Conservation (phyloP, 2,797 vertebrate species). For the Pangasius djambal region DNA sequence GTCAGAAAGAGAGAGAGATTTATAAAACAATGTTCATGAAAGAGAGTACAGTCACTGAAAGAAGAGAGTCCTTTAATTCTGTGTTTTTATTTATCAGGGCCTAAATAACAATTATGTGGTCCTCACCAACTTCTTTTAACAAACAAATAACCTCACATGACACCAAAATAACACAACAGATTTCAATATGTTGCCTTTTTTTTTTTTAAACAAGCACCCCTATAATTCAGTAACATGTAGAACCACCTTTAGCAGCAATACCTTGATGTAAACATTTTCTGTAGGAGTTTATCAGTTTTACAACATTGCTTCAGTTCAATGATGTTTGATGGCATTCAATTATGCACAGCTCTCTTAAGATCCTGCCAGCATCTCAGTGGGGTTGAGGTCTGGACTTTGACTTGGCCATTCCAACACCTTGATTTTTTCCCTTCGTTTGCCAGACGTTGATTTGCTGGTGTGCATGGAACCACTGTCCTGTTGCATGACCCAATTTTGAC, state of each 20-base stretch:
- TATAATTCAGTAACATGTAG: no score
- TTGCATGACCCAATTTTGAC: not conserved
- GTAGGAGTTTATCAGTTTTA: not conserved
- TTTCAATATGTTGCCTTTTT: no score
- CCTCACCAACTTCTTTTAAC: not conserved
- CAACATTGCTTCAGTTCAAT: not conserved
- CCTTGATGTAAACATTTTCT: no score
- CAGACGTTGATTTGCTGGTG: not conserved
- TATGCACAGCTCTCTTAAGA: no score
- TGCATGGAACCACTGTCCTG: not conserved
- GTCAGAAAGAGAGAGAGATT: no score
- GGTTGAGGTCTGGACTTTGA: not conserved
- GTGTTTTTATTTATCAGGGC: not conserved
- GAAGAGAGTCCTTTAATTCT: no score
- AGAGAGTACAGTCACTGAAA: no score
- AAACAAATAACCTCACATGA: not conserved
- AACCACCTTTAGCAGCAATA: no score
- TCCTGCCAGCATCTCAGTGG: not conserved
- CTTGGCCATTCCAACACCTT: not conserved
- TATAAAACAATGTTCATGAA: no score
- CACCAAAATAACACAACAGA: no score
- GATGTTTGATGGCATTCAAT: not conserved
- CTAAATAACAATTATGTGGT: not conserved
- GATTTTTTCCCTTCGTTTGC: not conserved
- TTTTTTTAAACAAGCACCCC: no score